Evolutionary conservation across 2,888 invertebrate species (phyloP).

Genomic region (Octodonta nipae): DNA sequence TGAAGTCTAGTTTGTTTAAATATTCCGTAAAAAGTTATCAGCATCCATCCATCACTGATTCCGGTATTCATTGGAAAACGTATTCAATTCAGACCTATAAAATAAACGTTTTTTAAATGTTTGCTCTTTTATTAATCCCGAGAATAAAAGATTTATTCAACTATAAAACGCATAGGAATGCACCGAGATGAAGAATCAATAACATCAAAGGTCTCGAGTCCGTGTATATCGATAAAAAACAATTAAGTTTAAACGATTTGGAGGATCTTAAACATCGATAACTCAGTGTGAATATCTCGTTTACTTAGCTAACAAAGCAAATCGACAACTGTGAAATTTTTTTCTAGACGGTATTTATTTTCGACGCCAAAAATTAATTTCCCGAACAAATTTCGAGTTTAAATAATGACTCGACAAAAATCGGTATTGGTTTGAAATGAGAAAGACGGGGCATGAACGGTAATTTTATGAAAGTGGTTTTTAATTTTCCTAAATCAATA

Average conservation of each 20-base stretch:
- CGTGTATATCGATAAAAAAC: constrained; percentile 8
- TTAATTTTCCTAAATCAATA: constrained; percentile 26
- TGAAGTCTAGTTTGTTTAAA: no score
- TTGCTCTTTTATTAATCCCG: not conserved
- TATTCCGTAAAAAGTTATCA: no score
- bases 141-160: constrained; percentile 1
- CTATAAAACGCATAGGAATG: no score
- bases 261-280: constrained; percentile 9
- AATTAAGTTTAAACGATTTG: constrained; percentile 14
- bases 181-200: no score
- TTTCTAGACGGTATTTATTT: constrained; percentile 22
- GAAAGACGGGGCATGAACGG: constrained; percentile 9
- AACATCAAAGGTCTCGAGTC: constrained; percentile 1
- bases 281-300: constrained; percentile 17
- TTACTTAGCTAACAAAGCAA: constrained; percentile 22
- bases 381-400: constrained; percentile 21
- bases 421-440: not conserved
- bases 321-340: constrained; percentile 23
- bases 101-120: constrained; percentile 2
- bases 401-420: constrained; percentile 22
- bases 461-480: constrained; percentile 23
- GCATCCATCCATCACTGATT: no score
- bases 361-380: constrained; percentile 24
- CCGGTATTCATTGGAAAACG: no score
- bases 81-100: no score